A percentile compares a stretch with the other conserved stretches of the same genome.
Conservation (phyloP, 2,113 vertebrate genomes). For the Prinia subflava region DNA sequence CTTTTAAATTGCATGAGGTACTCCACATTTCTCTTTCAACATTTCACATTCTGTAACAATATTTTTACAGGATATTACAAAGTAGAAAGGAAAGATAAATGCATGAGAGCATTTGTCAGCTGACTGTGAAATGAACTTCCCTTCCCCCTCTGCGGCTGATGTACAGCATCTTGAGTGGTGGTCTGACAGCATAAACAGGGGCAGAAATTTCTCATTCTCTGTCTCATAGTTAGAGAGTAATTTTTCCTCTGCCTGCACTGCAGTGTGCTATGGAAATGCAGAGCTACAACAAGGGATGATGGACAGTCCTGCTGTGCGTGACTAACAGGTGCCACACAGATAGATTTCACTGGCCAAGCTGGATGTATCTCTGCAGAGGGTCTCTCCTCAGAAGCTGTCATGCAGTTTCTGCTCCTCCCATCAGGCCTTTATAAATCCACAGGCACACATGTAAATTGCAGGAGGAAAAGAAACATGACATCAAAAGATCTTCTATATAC, state of each 20-base stretch:
- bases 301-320: slow-evolving; percentile 36
- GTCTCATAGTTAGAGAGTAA: slow-evolving; percentile 32
- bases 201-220: slow-evolving; percentile 42
- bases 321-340: slow-evolving; percentile 67
- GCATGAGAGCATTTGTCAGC: slow-evolving; percentile 11
- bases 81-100: slow-evolving; percentile 21
- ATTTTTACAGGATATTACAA: slow-evolving; percentile 12
- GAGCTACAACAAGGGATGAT: slow-evolving; percentile 29
- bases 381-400: slow-evolving; percentile 23
- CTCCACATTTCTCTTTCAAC: background rate
- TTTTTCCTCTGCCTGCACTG: background rate
- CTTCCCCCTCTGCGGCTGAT: background rate
- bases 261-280: slow-evolving; percentile 63
- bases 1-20: background rate
- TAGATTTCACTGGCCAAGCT: slow-evolving; percentile 29
- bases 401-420: background rate
- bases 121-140: slow-evolving; percentile 5
- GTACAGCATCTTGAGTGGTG: background rate
- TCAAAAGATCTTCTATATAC: background rate
- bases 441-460: background rate
- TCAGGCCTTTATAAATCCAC: background rate
- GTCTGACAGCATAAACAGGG: slow-evolving; percentile 33
- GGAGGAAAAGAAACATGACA: background rate
- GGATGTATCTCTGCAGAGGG: background rate
- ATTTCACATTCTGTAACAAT: background rate